Evolutionary conservation across 92 coral and sea anemone species (phyloP).

Genomic region (Epizoanthus rinbou): DNA sequence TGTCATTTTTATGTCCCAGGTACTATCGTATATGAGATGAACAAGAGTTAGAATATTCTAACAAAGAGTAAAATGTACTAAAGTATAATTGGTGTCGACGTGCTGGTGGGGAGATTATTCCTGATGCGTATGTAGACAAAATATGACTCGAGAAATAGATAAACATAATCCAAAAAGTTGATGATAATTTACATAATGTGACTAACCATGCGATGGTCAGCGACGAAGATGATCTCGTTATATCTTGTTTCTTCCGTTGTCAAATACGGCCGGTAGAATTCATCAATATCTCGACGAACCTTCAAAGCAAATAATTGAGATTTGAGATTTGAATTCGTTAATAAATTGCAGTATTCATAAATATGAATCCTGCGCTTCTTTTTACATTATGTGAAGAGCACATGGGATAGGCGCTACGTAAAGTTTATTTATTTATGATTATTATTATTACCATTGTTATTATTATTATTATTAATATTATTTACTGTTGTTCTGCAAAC

Average conservation of each 20-base stretch:
- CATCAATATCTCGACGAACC: constrained; percentile 35
- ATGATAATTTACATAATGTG: neutral
- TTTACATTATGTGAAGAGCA: no score
- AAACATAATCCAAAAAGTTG: neutral
- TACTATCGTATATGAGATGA: constrained; percentile 42
- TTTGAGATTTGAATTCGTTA: neutral
- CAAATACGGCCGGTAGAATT: constrained; percentile 22
- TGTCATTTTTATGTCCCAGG: constrained; percentile 50
- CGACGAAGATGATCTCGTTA: constrained; percentile 28
- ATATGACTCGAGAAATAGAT: no score
- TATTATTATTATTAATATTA: no score
- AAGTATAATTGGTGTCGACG: no score
- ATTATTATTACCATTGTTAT: no score
- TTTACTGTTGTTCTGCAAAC: neutral
- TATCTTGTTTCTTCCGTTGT: constrained; percentile 33
- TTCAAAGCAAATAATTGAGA: neutral
- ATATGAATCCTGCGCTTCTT: no score
- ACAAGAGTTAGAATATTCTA: neutral
- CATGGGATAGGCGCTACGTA: no score
- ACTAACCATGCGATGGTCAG: constrained; percentile 30
- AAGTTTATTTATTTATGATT: neutral
- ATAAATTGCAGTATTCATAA: neutral
- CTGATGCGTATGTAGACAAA: neutral
- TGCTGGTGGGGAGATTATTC: neutral
- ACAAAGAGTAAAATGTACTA: neutral